Percentiles rank a stretch among this genome's conserved stretches.
phyloP scores from a whole-genome alignment of 2,888 invertebrate genomes.

The Drosophila borealis region DNA sequence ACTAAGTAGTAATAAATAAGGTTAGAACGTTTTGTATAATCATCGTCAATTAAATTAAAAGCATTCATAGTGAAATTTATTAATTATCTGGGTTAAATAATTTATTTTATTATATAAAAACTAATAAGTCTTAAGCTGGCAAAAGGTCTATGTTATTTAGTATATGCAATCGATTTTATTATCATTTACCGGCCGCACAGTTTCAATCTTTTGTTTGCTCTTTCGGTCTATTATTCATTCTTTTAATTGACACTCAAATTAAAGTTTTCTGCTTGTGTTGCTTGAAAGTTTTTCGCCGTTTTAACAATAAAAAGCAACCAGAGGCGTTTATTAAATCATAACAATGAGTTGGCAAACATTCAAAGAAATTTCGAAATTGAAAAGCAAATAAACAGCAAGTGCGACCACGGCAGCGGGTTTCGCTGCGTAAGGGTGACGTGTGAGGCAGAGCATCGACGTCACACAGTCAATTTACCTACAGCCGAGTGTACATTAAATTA shows the following conservation, averaged over 20 bases:
- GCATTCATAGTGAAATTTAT: too few species aligned
- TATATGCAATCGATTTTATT: too few species aligned
- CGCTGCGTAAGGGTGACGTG: neutral
- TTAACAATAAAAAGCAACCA: constrained; percentile 23
- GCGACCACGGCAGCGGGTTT: neutral
- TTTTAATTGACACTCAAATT: constrained; percentile 30
- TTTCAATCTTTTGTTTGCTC: neutral
- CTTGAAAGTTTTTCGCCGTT: constrained; percentile 3
- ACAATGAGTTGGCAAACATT: constrained; percentile 43
- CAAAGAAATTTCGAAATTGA: constrained; percentile 19
- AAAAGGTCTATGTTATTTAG: too few species aligned
- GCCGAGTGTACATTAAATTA: constrained; percentile 70
- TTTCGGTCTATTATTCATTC: neutral
- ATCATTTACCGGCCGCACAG: too few species aligned
- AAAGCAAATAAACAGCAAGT: constrained; percentile 35
- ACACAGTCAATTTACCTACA: constrained; percentile 72
- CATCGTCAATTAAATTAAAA: too few species aligned
- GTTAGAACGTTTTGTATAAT: too few species aligned
- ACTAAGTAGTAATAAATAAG: too few species aligned
- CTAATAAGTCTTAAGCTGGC: too few species aligned
- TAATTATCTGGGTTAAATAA: too few species aligned
- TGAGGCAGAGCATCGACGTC: constrained; percentile 40
- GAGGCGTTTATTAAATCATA: constrained; percentile 31
- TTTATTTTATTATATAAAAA: too few species aligned
- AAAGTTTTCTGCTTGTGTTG: constrained; percentile 4